phyloP scores from a whole-genome alignment of 2,888 invertebrate species.

The Alentia gelatinosa region DNA sequence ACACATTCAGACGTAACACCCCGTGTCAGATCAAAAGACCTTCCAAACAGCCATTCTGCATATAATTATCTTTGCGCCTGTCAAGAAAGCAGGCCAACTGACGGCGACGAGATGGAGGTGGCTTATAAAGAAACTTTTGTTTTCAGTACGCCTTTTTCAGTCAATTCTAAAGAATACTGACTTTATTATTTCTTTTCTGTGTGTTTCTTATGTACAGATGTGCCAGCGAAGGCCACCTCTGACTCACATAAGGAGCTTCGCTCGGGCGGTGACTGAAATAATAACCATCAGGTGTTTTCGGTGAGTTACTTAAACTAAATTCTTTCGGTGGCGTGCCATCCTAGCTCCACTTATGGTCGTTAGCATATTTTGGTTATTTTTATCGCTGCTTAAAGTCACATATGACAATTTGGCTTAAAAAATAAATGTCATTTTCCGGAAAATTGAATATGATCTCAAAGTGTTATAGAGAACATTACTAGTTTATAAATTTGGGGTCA shows the following conservation, averaged over 20 bases:
- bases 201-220: not conserved
- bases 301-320: no score
- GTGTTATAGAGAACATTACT: no score
- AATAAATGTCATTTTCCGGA: no score
- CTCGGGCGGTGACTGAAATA: not conserved
- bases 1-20: slow-evolving; percentile 3
- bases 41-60: not conserved
- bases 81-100: not conserved
- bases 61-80: not conserved
- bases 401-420: no score
- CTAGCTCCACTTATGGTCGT: no score
- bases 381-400: no score
- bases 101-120: not conserved
- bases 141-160: not conserved
- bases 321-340: no score
- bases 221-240: not conserved
- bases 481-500: no score
- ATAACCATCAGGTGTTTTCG: not conserved
- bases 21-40: not conserved
- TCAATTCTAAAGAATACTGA: not conserved
- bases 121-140: slow-evolving; percentile 16
- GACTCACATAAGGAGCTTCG: not conserved
- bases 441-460: no score
- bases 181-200: not conserved
- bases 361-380: no score